Evolutionary conservation across 2,888 invertebrate species (phyloP), one percentile per base, ranked within the genome.

Genomic region (Caenorhabditis sp.): DNA sequence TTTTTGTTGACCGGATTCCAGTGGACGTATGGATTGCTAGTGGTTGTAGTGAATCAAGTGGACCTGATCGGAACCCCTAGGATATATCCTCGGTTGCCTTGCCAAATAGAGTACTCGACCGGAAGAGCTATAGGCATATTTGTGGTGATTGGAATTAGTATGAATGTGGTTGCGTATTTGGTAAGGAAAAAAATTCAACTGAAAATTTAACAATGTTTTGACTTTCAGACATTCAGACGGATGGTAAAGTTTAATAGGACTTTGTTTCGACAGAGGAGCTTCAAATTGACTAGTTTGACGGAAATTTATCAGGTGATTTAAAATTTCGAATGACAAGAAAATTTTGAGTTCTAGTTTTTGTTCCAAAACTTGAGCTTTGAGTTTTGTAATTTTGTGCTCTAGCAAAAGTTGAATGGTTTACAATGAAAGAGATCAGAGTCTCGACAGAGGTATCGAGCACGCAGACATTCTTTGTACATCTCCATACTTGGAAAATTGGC

Each of bases 61-160:
- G 82, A 76, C 49, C 44, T 82, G 35, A 66, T 66, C 4, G 76
- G 76, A 22, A 70, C 63, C 0, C 72, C 76, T 0, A 24, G 68
- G 19, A 51, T 68, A 0, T 82, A 82, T 41, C 44, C 82, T 14
- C 24, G 82, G 14, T 58, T 82, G 6, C 82, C 82, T 5, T 82
- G 82, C 22, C 82, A 82, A 31, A 82, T 76, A 1, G 82, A 82
- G 49, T 82, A 82, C 31, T 54, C 59, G 0, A 82, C 82, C 19
- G 70, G 51, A 16, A 66, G 76, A 61, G 72, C 66, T 24, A 58
- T 82, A 2, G 56, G 31, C 1, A 2, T 66, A 7, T 66, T 66
- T 51, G 54, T 82, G 7, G 59, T 12, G 0, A 14, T 61, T 31
- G 63, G 59, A 2, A 24, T 59, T 2, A 24, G 47, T 24, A 10